These are phyloP conservation scores for Anas platyrhynchos DNA, from an alignment of 2,113 vertebrate genomes.

Conservation along the genomic window DNA sequence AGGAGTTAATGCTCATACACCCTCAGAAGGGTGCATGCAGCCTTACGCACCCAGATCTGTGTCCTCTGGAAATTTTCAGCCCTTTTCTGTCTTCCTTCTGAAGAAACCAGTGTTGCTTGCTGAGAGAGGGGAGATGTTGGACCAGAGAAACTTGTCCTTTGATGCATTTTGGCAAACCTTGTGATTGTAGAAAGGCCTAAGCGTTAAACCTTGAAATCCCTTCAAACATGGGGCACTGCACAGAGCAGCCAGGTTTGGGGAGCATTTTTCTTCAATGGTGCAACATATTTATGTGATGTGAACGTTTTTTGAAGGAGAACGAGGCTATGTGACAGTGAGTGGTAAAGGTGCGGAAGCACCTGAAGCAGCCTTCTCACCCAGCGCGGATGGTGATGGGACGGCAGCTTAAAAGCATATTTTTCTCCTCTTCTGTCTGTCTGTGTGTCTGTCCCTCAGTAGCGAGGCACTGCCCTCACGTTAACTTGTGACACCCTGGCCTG, in stretches of 20 bases:
- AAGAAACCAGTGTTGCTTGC: neutral
- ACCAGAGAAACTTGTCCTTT: neutral
- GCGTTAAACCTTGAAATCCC: neutral
- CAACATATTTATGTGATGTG: neutral
- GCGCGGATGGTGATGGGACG: rapidly evolving
- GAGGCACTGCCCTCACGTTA: neutral
- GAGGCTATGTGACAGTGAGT: neutral
- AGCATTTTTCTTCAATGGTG: neutral
- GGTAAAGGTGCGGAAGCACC: neutral
- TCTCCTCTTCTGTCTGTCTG: neutral
- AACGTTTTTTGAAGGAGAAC: neutral
- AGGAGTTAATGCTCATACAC: neutral
- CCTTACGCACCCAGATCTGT: neutral
- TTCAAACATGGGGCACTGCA: neutral
- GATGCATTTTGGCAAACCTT: neutral
- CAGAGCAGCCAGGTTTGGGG: neutral
- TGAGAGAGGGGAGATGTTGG: neutral
- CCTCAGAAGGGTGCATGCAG: rapidly evolving
- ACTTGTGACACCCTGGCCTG: constrained; percentile 1
- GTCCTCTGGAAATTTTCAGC: neutral
- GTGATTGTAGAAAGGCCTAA: neutral
- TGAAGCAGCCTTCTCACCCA: neutral
- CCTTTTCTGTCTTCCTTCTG: neutral
- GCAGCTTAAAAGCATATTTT: neutral
- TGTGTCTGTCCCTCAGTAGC: neutral